These are phyloP conservation scores for Barypeithes pellucidus DNA, from an alignment of 2,888 invertebrate species.

Conservation along the genomic window DNA sequence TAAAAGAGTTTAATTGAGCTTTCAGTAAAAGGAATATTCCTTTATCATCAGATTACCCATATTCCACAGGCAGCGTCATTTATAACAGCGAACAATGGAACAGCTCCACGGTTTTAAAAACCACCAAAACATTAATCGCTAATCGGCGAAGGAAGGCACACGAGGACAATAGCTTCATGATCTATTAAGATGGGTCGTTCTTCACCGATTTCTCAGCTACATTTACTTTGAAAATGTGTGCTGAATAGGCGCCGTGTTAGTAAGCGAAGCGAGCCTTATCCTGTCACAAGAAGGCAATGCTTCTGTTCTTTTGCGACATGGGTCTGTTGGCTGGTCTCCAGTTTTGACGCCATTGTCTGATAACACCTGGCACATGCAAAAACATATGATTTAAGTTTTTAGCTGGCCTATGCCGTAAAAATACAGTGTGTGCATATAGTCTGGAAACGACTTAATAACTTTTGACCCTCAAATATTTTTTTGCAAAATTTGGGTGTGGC, in stretches of 20 bases:
- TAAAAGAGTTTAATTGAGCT: background rate
- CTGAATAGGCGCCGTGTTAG: slow-evolving; percentile 63
- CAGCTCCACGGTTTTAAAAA: slow-evolving; percentile 43
- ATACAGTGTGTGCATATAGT: no score
- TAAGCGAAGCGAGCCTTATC: slow-evolving; percentile 44
- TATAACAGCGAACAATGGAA: slow-evolving; percentile 28
- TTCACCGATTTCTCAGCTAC: slow-evolving; percentile 72
- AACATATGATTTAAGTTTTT: slow-evolving; percentile 45
- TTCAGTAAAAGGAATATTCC: background rate
- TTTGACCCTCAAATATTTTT: no score
- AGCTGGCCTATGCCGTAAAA: background rate
- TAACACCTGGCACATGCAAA: slow-evolving; percentile 59
- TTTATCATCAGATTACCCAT: slow-evolving; percentile 9
- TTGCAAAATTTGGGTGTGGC: no score
- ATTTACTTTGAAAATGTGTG: slow-evolving; percentile 70
- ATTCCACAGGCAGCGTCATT: slow-evolving; percentile 24
- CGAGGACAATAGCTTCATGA: slow-evolving; percentile 67
- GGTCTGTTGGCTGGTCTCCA: slow-evolving; percentile 58
- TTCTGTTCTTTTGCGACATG: slow-evolving; percentile 57
- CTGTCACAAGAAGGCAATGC: slow-evolving; percentile 55
- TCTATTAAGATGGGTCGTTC: slow-evolving; percentile 71
- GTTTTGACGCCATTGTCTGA: slow-evolving; percentile 61
- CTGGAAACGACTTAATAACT: no score
- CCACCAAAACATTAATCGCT: slow-evolving; percentile 68
- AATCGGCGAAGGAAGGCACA: slow-evolving; percentile 67